Evolutionary conservation across 1,140 invertebrate species (phyloP).

Genomic region (Brachionus asplanchnoidis): DNA sequence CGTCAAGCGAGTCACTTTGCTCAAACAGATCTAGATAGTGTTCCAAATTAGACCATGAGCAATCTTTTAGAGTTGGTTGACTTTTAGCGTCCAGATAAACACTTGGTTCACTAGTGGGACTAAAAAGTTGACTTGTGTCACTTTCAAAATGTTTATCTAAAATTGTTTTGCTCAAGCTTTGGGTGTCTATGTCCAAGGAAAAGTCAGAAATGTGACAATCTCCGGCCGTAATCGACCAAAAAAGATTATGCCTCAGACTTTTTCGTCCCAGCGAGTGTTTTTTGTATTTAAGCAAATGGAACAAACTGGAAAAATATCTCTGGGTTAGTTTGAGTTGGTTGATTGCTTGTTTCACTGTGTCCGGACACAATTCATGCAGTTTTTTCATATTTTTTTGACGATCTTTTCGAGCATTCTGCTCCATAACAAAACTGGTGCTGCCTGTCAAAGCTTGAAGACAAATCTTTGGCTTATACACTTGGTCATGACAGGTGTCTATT

Average conservation of each 20-base stretch:
- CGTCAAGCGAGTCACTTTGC: background rate
- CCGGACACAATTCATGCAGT: background rate
- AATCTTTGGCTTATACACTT: background rate
- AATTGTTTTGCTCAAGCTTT: background rate
- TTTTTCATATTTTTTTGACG: background rate
- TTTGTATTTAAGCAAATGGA: background rate
- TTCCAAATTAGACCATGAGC: background rate
- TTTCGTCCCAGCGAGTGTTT: background rate
- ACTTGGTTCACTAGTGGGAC: background rate
- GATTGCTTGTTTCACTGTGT: background rate
- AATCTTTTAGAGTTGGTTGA: background rate
- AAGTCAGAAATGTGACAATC: constrained; percentile 28
- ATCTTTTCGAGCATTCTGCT: background rate
- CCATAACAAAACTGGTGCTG: background rate
- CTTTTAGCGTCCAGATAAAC: background rate
- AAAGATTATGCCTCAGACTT: background rate
- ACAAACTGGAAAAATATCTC: background rate
- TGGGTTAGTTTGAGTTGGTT: constrained; percentile 1
- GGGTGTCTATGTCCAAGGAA: background rate
- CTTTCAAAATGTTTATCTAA: background rate
- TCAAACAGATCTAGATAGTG: background rate
- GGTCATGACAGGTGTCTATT: background rate
- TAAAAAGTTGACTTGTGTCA: background rate
- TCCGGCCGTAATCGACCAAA: constrained; percentile 21
- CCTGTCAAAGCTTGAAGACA: background rate